Evolutionary conservation across 2,797 vertebrate species (phyloP).

Genomic region (Acropternis orthonyx): DNA sequence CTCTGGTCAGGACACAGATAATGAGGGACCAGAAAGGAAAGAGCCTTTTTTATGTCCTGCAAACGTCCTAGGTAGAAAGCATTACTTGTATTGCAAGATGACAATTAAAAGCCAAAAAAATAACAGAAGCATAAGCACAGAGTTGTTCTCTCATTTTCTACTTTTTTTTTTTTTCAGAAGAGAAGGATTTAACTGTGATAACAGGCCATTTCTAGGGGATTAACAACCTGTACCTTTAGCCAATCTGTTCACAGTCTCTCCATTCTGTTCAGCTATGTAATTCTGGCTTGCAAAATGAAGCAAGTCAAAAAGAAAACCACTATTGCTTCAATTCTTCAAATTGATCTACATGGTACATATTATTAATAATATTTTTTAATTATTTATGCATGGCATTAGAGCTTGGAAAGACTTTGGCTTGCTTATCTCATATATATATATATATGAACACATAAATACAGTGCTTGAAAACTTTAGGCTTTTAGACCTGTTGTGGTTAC

Average conservation of each 20-base stretch:
- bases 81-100: neutral
- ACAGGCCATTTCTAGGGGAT: neutral
- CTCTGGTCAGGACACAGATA: neutral
- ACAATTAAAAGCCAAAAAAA: neutral
- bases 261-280: neutral
- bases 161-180: neutral
- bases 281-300: neutral
- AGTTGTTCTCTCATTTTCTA: neutral
- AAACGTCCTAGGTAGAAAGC: neutral
- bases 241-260: neutral
- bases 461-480: neutral
- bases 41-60: neutral
- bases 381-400: neutral
- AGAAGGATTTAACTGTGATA: neutral
- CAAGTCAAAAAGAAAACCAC: neutral
- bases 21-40: neutral
- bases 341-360: neutral
- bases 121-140: neutral
- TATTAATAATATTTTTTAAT: neutral
- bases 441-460: neutral
- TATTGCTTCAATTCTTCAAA: neutral
- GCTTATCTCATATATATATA: neutral
- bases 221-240: neutral
- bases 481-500: neutral
- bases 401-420: neutral